phyloP scores from a whole-genome alignment of 2,797 vertebrate genomes.

The Liparis tanakae region DNA sequence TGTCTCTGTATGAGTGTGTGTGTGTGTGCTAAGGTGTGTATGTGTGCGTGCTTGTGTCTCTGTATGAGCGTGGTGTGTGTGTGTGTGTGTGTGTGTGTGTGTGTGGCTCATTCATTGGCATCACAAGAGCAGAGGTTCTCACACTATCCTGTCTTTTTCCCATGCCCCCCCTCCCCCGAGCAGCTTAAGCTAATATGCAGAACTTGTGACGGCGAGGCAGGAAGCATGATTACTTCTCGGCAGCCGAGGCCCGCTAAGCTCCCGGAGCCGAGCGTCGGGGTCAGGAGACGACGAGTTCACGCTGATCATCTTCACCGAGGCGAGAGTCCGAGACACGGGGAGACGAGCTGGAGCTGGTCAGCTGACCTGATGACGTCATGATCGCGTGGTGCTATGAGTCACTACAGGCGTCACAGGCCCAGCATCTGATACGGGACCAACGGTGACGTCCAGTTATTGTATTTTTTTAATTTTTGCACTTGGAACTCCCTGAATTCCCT shows the following conservation, averaged over 20 bases:
- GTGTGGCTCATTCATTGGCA: slow-evolving; percentile 8
- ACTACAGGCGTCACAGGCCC: slow-evolving; percentile 1
- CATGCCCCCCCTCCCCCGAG: slow-evolving; percentile 43
- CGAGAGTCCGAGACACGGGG: slow-evolving; percentile 32
- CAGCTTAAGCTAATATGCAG: slow-evolving; percentile 75
- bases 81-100: neutral
- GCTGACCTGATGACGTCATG: slow-evolving; percentile 32
- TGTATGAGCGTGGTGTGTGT: too few species aligned
- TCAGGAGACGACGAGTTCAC: slow-evolving; percentile 54
- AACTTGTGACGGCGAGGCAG: slow-evolving; percentile 78
- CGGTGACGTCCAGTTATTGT: slow-evolving; percentile 3
- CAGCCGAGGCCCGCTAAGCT: slow-evolving; percentile 49
- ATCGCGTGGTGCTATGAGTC: slow-evolving; percentile 20
- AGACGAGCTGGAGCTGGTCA: slow-evolving; percentile 41
- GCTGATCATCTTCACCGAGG: slow-evolving; percentile 47
- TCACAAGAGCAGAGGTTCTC: slow-evolving; percentile 42
- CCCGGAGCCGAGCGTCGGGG: slow-evolving; percentile 58
- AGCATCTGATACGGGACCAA: slow-evolving; percentile 13
- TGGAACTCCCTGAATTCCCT: slow-evolving; percentile 5
- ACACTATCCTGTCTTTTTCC: slow-evolving; percentile 33
- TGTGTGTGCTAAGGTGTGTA: neutral
- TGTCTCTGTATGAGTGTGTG: too few species aligned
- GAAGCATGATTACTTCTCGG: slow-evolving; percentile 70
- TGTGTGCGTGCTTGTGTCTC: neutral
- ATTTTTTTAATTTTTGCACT: slow-evolving; percentile 10